These are phyloP conservation scores for Grammomys surdaster DNA, from an alignment of 2,113 vertebrate species.

Conservation along the genomic window DNA sequence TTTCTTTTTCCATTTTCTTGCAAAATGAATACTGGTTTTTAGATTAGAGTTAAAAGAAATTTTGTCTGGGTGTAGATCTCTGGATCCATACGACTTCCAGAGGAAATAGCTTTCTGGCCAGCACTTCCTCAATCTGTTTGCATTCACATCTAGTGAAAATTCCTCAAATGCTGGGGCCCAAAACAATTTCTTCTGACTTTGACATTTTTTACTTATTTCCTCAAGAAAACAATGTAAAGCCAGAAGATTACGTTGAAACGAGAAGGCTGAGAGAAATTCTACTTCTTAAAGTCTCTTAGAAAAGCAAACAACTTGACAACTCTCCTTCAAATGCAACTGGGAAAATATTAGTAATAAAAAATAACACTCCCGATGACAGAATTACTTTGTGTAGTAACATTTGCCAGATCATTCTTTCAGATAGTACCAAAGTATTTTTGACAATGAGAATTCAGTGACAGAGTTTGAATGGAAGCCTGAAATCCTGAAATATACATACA, in stretches of 20 bases:
- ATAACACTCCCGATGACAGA: conserved; percentile 5
- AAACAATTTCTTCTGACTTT: conserved; percentile 32
- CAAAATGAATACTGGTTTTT: background rate
- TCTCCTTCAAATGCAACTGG: conserved; percentile 11
- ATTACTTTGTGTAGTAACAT: background rate
- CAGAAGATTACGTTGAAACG: no score
- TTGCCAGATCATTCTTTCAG: background rate
- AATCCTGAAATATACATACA: background rate
- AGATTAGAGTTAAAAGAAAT: conserved; percentile 18
- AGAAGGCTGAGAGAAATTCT: conserved; percentile 32
- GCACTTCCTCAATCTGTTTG: conserved; percentile 15
- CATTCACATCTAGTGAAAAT: background rate
- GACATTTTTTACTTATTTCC: conserved; percentile 10
- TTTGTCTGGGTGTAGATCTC: background rate
- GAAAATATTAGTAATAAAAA: background rate
- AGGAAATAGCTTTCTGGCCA: background rate
- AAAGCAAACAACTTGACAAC: conserved; percentile 19
- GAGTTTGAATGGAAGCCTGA: background rate
- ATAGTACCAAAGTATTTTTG: background rate
- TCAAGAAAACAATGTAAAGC: background rate
- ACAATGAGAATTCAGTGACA: conserved; percentile 10
- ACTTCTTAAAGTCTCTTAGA: background rate
- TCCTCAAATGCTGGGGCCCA: background rate
- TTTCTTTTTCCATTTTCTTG: conserved; percentile 48
- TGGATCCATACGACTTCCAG: background rate